Percentiles rank a stretch among this genome's conserved stretches.
These are phyloP conservation scores for Microcebus murinus DNA, from an alignment of 2,113 vertebrate species.

Conservation along the genomic window DNA sequence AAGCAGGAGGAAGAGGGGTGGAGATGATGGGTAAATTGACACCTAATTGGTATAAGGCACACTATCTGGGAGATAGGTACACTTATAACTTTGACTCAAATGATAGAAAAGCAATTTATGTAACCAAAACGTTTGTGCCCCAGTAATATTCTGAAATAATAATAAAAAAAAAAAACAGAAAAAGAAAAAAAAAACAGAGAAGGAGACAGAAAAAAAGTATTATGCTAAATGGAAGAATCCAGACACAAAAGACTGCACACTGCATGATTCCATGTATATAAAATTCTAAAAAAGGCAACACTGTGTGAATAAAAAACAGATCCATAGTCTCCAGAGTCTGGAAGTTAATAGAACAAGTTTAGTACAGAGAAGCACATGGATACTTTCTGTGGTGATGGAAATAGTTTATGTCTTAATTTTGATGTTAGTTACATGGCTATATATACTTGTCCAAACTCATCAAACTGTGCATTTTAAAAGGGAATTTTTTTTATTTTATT, in stretches of 20 bases:
- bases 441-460: not conserved
- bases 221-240: not conserved
- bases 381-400: not conserved
- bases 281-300: not conserved
- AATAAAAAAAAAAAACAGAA: no score
- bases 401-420: not conserved
- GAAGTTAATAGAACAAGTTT: not conserved
- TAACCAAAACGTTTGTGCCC: no score
- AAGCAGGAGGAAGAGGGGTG: no score
- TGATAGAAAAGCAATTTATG: no score
- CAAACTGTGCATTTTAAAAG: not conserved
- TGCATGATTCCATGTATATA: not conserved
- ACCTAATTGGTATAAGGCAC: no score
- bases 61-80: no score
- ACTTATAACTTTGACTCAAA: no score
- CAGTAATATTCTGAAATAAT: no score
- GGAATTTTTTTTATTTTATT: not conserved
- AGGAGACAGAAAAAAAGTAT: not conserved
- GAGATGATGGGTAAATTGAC: no score
- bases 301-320: not conserved
- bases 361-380: not conserved
- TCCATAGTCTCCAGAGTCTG: not conserved
- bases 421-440: not conserved
- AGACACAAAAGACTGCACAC: not conserved
- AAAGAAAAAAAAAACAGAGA: no score